phyloP scores from a whole-genome alignment of 2,888 invertebrate genomes.

The Malachius bipustulatus region DNA sequence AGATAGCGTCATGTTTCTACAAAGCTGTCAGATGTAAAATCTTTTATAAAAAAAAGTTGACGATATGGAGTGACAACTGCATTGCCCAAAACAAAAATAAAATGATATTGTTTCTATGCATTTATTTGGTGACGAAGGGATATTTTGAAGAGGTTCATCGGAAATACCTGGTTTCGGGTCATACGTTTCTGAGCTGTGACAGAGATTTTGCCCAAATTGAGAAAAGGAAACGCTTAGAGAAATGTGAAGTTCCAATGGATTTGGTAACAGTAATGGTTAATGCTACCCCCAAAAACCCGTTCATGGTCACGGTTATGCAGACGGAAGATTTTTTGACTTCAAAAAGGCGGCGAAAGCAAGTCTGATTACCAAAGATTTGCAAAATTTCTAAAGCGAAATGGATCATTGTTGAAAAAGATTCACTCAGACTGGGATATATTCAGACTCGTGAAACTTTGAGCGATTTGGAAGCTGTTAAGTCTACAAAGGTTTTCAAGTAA shows the following conservation, averaged over 20 bases:
- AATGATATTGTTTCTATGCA: background rate
- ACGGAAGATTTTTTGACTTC: constrained; percentile 1
- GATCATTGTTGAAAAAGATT: constrained; percentile 1
- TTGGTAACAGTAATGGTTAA: background rate
- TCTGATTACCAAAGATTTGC: constrained; percentile 3
- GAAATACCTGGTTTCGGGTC: constrained; percentile 1
- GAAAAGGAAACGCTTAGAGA: constrained; percentile 1
- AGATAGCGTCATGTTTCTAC: background rate
- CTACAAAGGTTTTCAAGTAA: constrained; percentile 1
- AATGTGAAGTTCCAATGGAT: constrained; percentile 3
- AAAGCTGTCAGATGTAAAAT: constrained; percentile 3
- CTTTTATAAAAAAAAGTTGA: background rate
- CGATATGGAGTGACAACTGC: constrained; percentile 1
- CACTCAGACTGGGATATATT: constrained; percentile 1
- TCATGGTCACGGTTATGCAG: constrained; percentile 3
- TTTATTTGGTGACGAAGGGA: constrained; percentile 1
- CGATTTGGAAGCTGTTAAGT: constrained; percentile 1
- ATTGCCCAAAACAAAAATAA: background rate
- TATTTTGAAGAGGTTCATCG: background rate
- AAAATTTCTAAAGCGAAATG: constrained; percentile 3
- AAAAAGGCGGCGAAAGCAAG: background rate
- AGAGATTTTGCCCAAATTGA: constrained; percentile 1
- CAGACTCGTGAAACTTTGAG: constrained; percentile 3
- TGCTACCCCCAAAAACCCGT: background rate
- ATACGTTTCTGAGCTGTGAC: constrained; percentile 2